Evolutionary conservation across 92 coral and sea anemone genomes (phyloP).

Genomic region (Siderastrea siderea): DNA sequence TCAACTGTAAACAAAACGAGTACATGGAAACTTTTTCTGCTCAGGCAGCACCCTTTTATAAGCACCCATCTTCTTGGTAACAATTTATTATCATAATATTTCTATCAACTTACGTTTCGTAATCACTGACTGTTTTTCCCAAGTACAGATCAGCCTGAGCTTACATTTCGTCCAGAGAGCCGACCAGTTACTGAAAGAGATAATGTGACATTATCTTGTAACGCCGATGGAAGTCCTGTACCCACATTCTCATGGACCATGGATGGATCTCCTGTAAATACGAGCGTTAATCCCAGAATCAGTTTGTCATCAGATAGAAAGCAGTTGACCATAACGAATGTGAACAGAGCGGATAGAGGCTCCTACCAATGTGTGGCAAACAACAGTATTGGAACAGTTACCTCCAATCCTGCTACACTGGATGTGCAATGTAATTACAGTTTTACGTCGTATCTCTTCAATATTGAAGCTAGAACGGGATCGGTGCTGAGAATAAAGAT

Average conservation of each 20-base stretch:
- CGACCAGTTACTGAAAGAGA: conserved; percentile 21
- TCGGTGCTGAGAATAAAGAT: no score
- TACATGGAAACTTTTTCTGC: no score
- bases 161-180: conserved; percentile 7
- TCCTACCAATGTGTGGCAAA: conserved; percentile 20
- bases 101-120: no score
- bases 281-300: not conserved
- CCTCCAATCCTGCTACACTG: conserved; percentile 11
- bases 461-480: not conserved
- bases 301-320: not conserved
- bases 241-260: conserved; percentile 46
- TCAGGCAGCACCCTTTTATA: no score
- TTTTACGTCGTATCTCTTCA: no score
- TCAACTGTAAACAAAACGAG: no score
- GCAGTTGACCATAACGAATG: conserved; percentile 9
- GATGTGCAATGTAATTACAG: conserved; percentile 1
- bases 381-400: not conserved
- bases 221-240: conserved; percentile 45
- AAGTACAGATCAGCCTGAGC: not conserved
- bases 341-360: conserved; percentile 38
- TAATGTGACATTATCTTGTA: conserved; percentile 32
- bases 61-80: no score
- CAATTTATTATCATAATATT: no score
- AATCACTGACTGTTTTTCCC: no score
- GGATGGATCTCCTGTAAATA: not conserved